A percentile compares a stretch with the other conserved stretches of the same genome.
Evolutionary conservation across 2,797 vertebrate species (phyloP).

Genomic region (Vespertilio murinus): DNA sequence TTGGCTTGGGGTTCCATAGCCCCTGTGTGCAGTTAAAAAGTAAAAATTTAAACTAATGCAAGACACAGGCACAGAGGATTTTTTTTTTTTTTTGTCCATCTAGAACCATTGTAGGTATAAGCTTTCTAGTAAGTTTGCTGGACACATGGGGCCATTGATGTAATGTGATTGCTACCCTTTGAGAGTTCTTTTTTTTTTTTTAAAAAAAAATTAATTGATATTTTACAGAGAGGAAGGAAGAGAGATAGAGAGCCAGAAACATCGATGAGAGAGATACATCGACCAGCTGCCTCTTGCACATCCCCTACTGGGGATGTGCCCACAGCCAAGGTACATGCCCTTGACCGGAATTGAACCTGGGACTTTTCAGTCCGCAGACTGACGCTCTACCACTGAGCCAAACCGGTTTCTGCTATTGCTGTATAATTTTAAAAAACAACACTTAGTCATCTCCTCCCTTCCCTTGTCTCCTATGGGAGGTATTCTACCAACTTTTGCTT

Average conservation of each 20-base stretch:
- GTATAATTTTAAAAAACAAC: not conserved
- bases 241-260: no score
- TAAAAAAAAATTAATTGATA: no score
- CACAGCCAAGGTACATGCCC: no score
- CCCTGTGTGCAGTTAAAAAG: not conserved
- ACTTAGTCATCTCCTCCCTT: not conserved
- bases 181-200: no score
- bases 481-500: not conserved
- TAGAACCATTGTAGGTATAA: not conserved
- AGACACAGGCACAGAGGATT: not conserved
- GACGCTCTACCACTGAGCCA: no score
- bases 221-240: no score
- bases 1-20: not conserved
- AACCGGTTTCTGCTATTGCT: no score
- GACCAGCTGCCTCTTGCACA: no score
- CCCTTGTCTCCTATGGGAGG: not conserved
- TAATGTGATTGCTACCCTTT: not conserved
- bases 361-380: no score
- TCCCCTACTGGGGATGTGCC: no score
- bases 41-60: not conserved
- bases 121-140: not conserved
- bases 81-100: not conserved
- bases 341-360: no score
- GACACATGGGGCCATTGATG: not conserved
- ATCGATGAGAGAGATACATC: no score